Evolutionary conservation across 2,888 invertebrate genomes (phyloP).

Genomic region (Thereva unica): DNA sequence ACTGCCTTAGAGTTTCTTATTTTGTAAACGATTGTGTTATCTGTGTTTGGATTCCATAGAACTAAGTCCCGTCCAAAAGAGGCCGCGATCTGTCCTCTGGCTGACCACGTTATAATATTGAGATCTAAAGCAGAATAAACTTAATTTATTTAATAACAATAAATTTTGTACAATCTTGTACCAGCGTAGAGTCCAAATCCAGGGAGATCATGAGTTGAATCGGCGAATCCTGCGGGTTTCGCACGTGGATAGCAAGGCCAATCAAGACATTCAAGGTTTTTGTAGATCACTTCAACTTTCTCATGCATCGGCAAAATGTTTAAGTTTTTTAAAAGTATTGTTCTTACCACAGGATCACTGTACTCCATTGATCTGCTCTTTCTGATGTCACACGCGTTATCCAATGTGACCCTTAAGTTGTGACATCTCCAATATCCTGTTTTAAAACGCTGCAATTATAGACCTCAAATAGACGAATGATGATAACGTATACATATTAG

Average conservation of each 20-base stretch:
- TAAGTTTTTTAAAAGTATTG: neutral
- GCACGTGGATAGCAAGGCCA: constrained; percentile 54
- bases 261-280: constrained; percentile 45
- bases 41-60: constrained; percentile 51
- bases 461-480: neutral
- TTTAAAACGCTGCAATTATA: constrained; percentile 39
- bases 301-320: neutral
- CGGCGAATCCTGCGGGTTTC: constrained; percentile 49
- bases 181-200: constrained; percentile 47
- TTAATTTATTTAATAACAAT: neutral
- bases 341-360: constrained; percentile 37
- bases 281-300: constrained; percentile 30
- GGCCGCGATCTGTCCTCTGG: constrained; percentile 52
- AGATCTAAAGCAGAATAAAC: constrained; percentile 42
- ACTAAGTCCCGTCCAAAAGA: constrained; percentile 53
- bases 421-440: constrained; percentile 48
- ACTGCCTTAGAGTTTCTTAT: constrained; percentile 48
- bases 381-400: constrained; percentile 46
- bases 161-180: constrained; percentile 35
- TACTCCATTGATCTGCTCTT: constrained; percentile 47
- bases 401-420: constrained; percentile 46
- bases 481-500: no score
- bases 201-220: constrained; percentile 54
- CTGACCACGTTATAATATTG: constrained; percentile 55
- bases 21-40: constrained; percentile 50